These are phyloP conservation scores for Panthera leo DNA, from an alignment of 2,113 vertebrate species.

Conservation along the genomic window DNA sequence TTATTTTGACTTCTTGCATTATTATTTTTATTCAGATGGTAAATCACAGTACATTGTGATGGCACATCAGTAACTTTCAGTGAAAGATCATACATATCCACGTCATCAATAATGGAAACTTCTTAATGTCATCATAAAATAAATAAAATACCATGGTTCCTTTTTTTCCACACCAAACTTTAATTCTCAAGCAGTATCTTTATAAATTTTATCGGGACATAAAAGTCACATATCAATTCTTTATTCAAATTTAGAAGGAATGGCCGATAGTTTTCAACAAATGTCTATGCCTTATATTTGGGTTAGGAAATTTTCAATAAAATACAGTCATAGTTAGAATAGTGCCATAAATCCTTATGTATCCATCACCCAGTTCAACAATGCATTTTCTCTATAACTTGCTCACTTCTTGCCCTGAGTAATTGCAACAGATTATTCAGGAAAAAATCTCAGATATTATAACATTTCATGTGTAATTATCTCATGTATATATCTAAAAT, in stretches of 20 bases:
- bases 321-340: background rate
- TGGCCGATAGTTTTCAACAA: background rate
- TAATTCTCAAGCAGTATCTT: background rate
- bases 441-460: background rate
- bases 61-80: constrained; percentile 50
- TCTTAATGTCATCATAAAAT: constrained; percentile 34
- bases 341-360: background rate
- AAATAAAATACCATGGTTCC: constrained; percentile 37
- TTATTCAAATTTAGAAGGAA: constrained; percentile 37
- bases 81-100: constrained; percentile 1
- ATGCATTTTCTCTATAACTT: constrained; percentile 39
- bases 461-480: background rate
- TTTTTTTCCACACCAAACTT: background rate
- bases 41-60: constrained; percentile 69
- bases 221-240: background rate
- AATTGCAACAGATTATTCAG: background rate
- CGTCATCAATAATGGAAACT: background rate
- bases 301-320: constrained; percentile 41
- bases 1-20: constrained; percentile 72
- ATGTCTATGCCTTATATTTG: background rate
- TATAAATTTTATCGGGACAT: background rate
- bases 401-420: background rate
- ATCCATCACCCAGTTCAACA: constrained; percentile 21
- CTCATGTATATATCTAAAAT: background rate
- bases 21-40: constrained; percentile 81